phyloP scores from a whole-genome alignment of 2,113 vertebrate species.

The Phylloscopus whistleri region DNA sequence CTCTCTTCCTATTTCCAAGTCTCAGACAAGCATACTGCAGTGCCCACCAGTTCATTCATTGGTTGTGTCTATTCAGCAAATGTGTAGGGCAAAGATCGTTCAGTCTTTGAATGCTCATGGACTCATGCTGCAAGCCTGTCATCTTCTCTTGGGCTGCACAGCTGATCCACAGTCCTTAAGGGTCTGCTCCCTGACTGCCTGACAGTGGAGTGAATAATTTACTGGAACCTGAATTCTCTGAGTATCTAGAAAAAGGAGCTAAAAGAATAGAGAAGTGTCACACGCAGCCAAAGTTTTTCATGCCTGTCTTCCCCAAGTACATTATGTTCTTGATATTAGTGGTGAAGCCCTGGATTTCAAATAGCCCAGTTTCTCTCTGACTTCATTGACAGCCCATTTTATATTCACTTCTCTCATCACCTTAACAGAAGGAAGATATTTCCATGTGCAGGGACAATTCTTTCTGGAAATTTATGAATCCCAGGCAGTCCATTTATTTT shows the following conservation, averaged over 20 bases:
- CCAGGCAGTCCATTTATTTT: neutral
- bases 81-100: neutral
- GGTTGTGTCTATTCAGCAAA: neutral
- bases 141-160: neutral
- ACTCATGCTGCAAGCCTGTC: neutral
- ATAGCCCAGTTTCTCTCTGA: neutral
- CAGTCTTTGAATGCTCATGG: neutral
- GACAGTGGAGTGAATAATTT: neutral
- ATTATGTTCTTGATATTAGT: neutral
- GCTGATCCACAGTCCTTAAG: neutral
- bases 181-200: neutral
- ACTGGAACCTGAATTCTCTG: neutral
- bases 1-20: neutral
- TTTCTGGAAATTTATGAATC: neutral
- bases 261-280: neutral
- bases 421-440: neutral
- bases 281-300: neutral
- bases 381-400: neutral
- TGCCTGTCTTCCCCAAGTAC: neutral
- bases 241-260: neutral
- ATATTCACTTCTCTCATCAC: neutral
- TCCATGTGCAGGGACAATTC: neutral
- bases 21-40: neutral
- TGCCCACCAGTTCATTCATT: conserved; percentile 3
- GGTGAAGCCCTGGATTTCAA: neutral